Evolutionary conservation across 2,888 invertebrate species (phyloP).

Genomic region (Drosophila sordidula): DNA sequence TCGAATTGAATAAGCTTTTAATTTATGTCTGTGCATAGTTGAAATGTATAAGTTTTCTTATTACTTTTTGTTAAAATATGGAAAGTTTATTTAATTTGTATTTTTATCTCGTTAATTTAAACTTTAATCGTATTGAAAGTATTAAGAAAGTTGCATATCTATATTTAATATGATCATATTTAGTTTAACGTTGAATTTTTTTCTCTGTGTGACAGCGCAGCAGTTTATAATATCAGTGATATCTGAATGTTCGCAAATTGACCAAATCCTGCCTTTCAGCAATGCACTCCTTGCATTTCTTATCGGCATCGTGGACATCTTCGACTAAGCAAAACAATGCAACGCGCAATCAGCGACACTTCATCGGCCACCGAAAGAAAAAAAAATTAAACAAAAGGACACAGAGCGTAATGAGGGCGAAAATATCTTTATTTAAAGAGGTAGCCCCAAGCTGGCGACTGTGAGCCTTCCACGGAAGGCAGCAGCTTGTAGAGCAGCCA

Average conservation of each 20-base stretch:
- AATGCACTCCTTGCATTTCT: slow-evolving; percentile 58
- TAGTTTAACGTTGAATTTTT: not conserved
- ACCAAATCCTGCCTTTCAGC: slow-evolving; percentile 45
- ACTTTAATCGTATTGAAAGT: too few relatives aligned
- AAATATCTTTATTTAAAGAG: slow-evolving; percentile 80
- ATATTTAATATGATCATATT: not conserved
- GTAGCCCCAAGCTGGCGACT: slow-evolving; percentile 30
- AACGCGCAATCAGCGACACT: slow-evolving; percentile 83
- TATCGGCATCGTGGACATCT: slow-evolving; percentile 69
- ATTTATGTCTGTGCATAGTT: too few relatives aligned
- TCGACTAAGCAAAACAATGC: slow-evolving; percentile 77
- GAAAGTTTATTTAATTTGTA: too few relatives aligned
- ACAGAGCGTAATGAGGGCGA: slow-evolving; percentile 79
- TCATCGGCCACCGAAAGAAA: slow-evolving; percentile 70
- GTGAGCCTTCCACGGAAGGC: slow-evolving; percentile 64
- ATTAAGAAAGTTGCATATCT: not conserved
- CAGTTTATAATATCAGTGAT: slow-evolving; percentile 57
- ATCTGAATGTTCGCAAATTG: slow-evolving; percentile 43
- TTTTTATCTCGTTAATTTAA: too few relatives aligned
- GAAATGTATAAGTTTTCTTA: too few relatives aligned
- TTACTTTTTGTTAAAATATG: too few relatives aligned
- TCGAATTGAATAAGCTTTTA: too few relatives aligned
- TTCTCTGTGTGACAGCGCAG: slow-evolving; percentile 22
- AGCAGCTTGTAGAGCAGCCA: slow-evolving; percentile 18
- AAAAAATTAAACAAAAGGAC: slow-evolving; percentile 69